Conservation (phyloP, 2,797 vertebrate genomes). For the Malacoraja senta region DNA sequence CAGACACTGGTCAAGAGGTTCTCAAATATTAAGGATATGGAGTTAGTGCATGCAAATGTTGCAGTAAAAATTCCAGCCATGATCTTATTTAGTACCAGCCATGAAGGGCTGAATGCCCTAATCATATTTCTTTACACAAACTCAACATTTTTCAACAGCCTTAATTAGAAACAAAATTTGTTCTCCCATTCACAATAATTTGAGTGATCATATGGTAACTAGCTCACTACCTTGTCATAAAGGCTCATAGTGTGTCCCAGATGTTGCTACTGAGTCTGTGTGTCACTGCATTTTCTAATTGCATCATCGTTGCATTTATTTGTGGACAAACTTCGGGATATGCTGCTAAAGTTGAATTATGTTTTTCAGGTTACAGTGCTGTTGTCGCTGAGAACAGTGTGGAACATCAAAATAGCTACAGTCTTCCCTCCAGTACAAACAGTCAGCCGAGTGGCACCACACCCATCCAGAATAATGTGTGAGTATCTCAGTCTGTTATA, state of each 20-base stretch:
- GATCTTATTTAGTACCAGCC: no score
- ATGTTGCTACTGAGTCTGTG: not conserved
- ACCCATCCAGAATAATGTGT: slow-evolving; percentile 30
- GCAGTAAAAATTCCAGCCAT: no score
- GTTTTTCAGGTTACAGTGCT: slow-evolving; percentile 30
- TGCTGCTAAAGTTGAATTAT: not conserved
- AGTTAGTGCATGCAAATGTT: no score
- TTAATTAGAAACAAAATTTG: not conserved
- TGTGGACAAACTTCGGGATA: not conserved
- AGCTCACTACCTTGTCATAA: not conserved
- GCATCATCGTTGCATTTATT: not conserved
- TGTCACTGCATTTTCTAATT: not conserved
- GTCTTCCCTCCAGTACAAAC: slow-evolving; percentile 38
- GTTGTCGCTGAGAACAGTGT: slow-evolving; percentile 36
- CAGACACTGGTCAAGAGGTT: no score
- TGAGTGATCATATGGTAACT: not conserved
- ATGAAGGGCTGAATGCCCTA: no score
- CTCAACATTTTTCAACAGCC: not conserved
- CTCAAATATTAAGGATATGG: no score
- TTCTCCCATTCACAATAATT: not conserved
- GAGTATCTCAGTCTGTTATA: not conserved
- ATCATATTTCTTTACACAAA: not conserved
- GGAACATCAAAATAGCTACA: slow-evolving; percentile 36
- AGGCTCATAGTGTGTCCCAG: not conserved
- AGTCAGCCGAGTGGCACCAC: slow-evolving; percentile 23